A percentile compares a stretch with the other conserved stretches of the same genome.
These are phyloP conservation scores for Kryphioiulus occultus DNA, from an alignment of 2,888 invertebrate genomes.

Conservation along the genomic window DNA sequence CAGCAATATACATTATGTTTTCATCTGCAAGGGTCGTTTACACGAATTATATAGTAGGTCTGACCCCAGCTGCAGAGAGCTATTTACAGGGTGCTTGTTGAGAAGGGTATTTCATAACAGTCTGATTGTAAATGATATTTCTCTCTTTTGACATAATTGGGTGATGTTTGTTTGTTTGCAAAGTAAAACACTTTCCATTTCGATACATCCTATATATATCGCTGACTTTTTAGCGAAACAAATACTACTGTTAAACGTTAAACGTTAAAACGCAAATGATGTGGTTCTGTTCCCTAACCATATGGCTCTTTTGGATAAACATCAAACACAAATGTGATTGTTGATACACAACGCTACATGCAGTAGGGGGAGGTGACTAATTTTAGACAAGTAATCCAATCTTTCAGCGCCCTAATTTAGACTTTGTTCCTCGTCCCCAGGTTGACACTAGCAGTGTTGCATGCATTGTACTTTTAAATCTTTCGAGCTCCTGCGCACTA, in stretches of 20 bases:
- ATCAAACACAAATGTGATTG: slow-evolving; percentile 30
- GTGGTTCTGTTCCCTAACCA: neutral
- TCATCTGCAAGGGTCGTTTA: neutral
- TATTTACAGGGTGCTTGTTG: neutral
- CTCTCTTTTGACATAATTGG: slow-evolving; percentile 12
- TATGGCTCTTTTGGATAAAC: neutral
- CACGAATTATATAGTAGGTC: neutral
- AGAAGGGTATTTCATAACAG: neutral
- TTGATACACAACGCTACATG: neutral
- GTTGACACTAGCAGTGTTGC: neutral
- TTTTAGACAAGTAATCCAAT: slow-evolving; percentile 44
- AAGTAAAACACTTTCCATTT: neutral
- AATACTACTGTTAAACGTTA: neutral
- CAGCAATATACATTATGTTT: slow-evolving; percentile 6
- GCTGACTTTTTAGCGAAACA: neutral
- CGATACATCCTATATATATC: neutral
- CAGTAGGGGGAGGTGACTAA: slow-evolving; percentile 21
- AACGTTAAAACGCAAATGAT: neutral
- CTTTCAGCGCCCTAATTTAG: slow-evolving; percentile 41
- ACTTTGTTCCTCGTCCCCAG: slow-evolving; percentile 22
- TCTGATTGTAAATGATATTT: neutral
- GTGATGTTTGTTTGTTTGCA: slow-evolving; percentile 16
- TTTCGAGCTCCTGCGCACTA: neutral
- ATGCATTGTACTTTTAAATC: slow-evolving; percentile 1
- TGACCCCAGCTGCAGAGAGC: neutral